Evolutionary conservation across 2,113 vertebrate genomes (phyloP).

Genomic region (Calidris pygmaea): DNA sequence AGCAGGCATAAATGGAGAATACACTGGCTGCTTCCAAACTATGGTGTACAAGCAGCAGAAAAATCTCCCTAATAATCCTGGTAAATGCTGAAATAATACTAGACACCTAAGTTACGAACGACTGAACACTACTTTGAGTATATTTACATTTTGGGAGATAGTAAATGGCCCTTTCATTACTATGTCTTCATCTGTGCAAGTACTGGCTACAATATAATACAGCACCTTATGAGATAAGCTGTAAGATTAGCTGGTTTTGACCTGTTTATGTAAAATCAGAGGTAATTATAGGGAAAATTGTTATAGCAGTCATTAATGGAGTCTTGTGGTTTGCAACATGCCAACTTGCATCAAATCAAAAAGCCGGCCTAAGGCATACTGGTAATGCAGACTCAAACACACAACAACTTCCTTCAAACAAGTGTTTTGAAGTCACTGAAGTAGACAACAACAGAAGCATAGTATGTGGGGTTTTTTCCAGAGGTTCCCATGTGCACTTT

Average conservation of each 20-base stretch:
- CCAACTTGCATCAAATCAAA: not conserved
- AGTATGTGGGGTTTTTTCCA: not conserved
- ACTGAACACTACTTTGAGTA: not conserved
- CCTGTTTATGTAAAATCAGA: not conserved
- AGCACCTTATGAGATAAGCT: not conserved
- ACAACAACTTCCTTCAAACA: not conserved
- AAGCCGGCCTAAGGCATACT: not conserved
- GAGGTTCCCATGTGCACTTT: not conserved
- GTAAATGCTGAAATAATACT: not conserved
- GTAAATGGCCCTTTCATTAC: not conserved
- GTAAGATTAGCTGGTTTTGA: not conserved
- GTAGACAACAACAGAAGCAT: not conserved
- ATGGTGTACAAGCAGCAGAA: not conserved
- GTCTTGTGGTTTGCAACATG: not conserved
- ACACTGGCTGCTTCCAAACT: not conserved
- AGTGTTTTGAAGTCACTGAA: not conserved
- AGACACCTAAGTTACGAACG: not conserved
- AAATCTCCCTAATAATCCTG: not conserved
- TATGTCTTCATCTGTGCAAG: not conserved
- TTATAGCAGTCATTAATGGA: not conserved
- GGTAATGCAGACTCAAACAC: not conserved
- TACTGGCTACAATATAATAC: not conserved
- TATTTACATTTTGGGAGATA: not conserved
- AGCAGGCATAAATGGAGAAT: not conserved
- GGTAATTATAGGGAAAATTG: not conserved